These are phyloP conservation scores for Strix occidentalis DNA, from an alignment of 2,797 vertebrate genomes.

Conservation along the genomic window DNA sequence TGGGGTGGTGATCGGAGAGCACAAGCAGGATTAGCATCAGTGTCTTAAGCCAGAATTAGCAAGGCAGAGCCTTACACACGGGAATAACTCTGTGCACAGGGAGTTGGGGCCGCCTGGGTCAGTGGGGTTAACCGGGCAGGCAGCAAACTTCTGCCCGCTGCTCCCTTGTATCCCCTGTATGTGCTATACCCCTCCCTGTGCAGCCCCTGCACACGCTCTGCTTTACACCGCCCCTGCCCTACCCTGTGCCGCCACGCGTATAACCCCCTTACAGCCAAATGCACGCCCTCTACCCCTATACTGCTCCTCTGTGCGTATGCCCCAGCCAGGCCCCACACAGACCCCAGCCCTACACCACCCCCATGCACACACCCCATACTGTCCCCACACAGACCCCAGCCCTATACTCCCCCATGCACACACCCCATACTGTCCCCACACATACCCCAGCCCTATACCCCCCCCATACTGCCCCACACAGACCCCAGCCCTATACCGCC, in stretches of 20 bases:
- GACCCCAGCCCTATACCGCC: too few relatives aligned
- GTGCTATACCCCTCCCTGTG: too few relatives aligned
- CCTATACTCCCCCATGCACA: not conserved
- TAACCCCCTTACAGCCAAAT: not conserved
- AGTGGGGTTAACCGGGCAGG: rapidly evolving
- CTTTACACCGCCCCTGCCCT: not conserved
- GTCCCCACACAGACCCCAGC: not conserved
- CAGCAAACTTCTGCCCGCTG: not conserved
- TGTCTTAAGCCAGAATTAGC: not conserved
- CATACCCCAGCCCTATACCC: not conserved
- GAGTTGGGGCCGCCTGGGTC: not conserved
- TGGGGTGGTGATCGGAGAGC: not conserved
- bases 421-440: not conserved
- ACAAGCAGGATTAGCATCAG: not conserved
- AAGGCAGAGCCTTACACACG: not conserved
- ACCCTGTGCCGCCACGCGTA: too few relatives aligned
- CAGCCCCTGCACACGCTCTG: too few relatives aligned
- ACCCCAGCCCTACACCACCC: too few relatives aligned
- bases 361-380: too few relatives aligned
- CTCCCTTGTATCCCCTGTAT: not conserved
- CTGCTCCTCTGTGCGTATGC: not conserved
- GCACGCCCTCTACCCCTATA: rapidly evolving
- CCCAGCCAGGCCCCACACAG: not conserved
- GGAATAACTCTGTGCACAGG: not conserved
- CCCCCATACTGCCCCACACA: not conserved